phyloP scores from a whole-genome alignment of 2,113 vertebrate genomes.

The Ammodytes marinus region DNA sequence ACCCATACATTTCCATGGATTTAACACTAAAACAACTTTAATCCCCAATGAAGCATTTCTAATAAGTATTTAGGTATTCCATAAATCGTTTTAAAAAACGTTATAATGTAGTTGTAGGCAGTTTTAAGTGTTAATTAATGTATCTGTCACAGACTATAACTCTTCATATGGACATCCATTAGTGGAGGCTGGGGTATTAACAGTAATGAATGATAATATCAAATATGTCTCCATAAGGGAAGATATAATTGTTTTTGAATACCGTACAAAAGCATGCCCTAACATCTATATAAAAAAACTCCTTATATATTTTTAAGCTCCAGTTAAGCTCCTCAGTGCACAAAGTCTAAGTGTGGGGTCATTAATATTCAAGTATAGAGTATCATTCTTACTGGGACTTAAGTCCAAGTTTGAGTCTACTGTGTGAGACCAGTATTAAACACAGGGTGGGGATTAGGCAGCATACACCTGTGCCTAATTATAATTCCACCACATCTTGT shows the following conservation, averaged over 20 bases:
- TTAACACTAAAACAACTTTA: too few relatives aligned
- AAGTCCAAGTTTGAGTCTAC: background rate
- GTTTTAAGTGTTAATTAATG: background rate
- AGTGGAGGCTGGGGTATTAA: background rate
- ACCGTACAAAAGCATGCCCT: background rate
- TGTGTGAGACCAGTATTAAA: background rate
- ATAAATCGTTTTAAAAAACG: background rate
- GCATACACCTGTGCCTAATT: background rate
- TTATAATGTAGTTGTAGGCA: background rate
- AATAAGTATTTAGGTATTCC: background rate
- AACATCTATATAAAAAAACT: background rate
- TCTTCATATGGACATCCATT: background rate
- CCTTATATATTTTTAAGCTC: background rate
- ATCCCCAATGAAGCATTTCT: background rate
- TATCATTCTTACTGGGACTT: constrained; percentile 3
- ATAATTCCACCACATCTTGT: background rate
- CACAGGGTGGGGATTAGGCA: background rate
- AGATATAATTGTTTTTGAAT: background rate
- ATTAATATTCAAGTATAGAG: constrained; percentile 11
- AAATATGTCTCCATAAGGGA: background rate
- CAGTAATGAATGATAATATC: background rate
- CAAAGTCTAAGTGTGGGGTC: constrained; percentile 1
- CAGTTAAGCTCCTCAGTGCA: background rate
- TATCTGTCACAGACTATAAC: background rate
- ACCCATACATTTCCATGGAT: background rate